Evolutionary conservation across 2,888 invertebrate species (phyloP).

Genomic region (Zeuzera pyrina): DNA sequence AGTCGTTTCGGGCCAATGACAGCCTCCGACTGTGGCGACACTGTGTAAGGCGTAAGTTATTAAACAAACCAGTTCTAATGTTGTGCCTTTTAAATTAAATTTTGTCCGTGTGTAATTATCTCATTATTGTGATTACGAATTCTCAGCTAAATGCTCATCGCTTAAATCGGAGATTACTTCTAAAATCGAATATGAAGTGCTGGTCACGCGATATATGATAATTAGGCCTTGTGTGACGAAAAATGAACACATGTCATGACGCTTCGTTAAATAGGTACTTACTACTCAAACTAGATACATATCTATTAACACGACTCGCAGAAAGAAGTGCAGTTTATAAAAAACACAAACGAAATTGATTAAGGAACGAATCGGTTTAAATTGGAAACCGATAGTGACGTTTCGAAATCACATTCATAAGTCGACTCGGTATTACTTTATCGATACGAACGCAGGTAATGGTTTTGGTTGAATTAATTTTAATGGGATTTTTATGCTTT

Average conservation of each 20-base stretch:
- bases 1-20: constrained; percentile 69
- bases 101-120: constrained; percentile 73
- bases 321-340: constrained; percentile 53
- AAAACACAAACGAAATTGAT: constrained; percentile 68
- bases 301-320: constrained; percentile 51
- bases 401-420: constrained; percentile 73
- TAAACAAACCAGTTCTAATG: constrained; percentile 74
- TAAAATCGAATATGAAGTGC: constrained; percentile 40
- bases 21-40: constrained; percentile 64
- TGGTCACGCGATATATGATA: constrained; percentile 41
- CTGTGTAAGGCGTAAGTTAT: constrained; percentile 72
- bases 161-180: constrained; percentile 60
- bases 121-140: constrained; percentile 73
- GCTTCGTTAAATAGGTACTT: constrained; percentile 11
- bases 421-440: constrained; percentile 67
- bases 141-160: constrained; percentile 66
- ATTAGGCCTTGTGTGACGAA: constrained; percentile 33
- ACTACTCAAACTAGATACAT: constrained; percentile 44
- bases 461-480: constrained; percentile 71
- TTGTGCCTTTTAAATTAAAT: constrained; percentile 73
- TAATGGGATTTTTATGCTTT: constrained; percentile 70
- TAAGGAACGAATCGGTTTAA: constrained; percentile 73
- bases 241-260: constrained; percentile 27
- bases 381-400: constrained; percentile 73
- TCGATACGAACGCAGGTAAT: constrained; percentile 68